A percentile compares a stretch with the other conserved stretches of the same genome.
phyloP scores from a whole-genome alignment of 2,888 invertebrate genomes.

The Andricus curvator region DNA sequence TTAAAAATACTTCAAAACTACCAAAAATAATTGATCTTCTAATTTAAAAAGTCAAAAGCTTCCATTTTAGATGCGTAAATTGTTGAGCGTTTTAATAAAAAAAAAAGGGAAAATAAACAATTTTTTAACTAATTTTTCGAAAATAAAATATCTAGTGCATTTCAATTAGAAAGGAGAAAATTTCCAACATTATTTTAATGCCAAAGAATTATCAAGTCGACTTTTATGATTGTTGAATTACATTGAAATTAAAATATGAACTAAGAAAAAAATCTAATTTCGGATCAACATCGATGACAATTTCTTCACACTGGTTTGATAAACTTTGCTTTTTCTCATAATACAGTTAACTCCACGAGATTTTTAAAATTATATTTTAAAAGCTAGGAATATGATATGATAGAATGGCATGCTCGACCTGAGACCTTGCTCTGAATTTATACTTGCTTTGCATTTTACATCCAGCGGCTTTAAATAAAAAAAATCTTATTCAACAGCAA shows the following conservation, averaged over 20 bases:
- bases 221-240: background rate
- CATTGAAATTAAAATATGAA: background rate
- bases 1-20: no score
- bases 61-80: no score
- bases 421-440: conserved; percentile 15
- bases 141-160: no score
- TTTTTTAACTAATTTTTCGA: no score
- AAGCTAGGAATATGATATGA: conserved; percentile 30
- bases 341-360: background rate
- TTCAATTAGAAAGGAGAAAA: no score
- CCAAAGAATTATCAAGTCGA: background rate
- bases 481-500: background rate
- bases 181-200: background rate
- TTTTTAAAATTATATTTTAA: conserved; percentile 7
- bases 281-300: background rate
- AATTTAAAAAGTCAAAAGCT: no score
- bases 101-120: no score
- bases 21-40: no score
- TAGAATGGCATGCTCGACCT: background rate
- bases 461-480: background rate
- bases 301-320: background rate
- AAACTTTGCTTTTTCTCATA: background rate
- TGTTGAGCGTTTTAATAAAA: no score
- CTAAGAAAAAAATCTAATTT: background rate
- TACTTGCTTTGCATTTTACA: background rate